phyloP scores from a whole-genome alignment of 1,140 invertebrate genomes.

The Lepidotrigona ventralis region DNA sequence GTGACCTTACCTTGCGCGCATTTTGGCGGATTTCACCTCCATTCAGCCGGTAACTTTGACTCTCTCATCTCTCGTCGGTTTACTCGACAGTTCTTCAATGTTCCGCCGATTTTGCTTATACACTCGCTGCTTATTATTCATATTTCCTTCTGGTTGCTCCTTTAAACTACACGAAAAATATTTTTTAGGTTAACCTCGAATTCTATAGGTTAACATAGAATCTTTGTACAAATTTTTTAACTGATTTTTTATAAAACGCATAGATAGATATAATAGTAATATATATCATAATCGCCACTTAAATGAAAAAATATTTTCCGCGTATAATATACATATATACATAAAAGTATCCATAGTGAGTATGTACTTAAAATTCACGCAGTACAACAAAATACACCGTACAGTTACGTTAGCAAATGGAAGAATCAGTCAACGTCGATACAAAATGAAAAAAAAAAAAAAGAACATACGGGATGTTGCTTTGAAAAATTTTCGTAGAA shows the following conservation, averaged over 20 bases:
- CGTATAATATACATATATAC: not conserved
- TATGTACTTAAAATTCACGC: no score
- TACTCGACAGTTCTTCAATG: not conserved
- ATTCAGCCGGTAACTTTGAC: constrained; percentile 53
- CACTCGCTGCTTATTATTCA: not conserved
- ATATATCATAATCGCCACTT: not conserved
- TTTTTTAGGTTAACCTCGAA: not conserved
- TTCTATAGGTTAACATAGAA: not conserved
- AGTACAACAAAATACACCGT: no score
- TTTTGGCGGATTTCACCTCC: constrained; percentile 25
- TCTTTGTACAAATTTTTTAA: not conserved
- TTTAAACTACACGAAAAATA: not conserved
- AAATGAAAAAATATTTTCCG: not conserved
- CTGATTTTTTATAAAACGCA: not conserved
- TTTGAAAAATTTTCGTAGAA: not conserved
- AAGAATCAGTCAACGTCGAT: not conserved
- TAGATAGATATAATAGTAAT: not conserved
- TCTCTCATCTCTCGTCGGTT: not conserved
- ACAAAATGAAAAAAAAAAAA: not conserved
- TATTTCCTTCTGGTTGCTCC: not conserved
- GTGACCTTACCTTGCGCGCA: constrained; percentile 50
- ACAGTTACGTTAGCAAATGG: not conserved
- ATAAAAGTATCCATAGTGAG: not conserved
- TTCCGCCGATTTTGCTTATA: not conserved
- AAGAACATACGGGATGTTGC: accelerated